phyloP scores from a whole-genome alignment of 2,113 vertebrate genomes.

The Nothobranchius kuhntae region DNA sequence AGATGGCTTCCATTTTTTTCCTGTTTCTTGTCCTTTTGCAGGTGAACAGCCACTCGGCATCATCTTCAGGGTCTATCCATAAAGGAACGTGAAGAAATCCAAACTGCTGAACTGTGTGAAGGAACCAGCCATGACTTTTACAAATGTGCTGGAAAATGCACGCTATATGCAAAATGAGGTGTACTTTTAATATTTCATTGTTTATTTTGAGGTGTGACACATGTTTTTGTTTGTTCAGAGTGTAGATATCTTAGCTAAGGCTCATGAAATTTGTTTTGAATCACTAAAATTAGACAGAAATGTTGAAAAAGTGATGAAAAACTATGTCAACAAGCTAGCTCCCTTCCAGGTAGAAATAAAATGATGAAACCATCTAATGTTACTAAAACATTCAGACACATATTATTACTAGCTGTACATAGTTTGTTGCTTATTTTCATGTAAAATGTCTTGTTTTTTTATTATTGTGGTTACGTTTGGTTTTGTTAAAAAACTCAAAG shows the following conservation, averaged over 20 bases:
- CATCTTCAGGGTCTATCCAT: slow-evolving; percentile 86
- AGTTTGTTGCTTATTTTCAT: slow-evolving; percentile 17
- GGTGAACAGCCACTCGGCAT: slow-evolving; percentile 83
- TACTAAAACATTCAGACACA: slow-evolving; percentile 6
- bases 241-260: slow-evolving; percentile 37
- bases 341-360: slow-evolving; percentile 1
- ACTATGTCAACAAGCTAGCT: too few species aligned
- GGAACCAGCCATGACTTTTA: slow-evolving; percentile 29
- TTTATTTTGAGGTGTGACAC: slow-evolving; percentile 50
- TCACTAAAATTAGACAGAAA: slow-evolving; percentile 17
- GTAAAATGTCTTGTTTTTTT: slow-evolving; percentile 13
- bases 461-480: background rate
- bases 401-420: slow-evolving; percentile 8
- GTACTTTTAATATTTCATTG: slow-evolving; percentile 41
- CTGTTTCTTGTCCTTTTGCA: slow-evolving; percentile 42
- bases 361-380: slow-evolving; percentile 15
- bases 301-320: too few species aligned
- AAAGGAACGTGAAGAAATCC: slow-evolving; percentile 85
- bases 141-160: slow-evolving; percentile 49
- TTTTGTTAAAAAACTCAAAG: background rate
- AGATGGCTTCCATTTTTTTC: too few species aligned
- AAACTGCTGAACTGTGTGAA: slow-evolving; percentile 16
- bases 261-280: slow-evolving; percentile 4
- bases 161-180: slow-evolving; percentile 47
- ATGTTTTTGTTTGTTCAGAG: slow-evolving; percentile 37